phyloP scores from a whole-genome alignment of 2,113 vertebrate genomes.

The Laterallus jamaicensis region DNA sequence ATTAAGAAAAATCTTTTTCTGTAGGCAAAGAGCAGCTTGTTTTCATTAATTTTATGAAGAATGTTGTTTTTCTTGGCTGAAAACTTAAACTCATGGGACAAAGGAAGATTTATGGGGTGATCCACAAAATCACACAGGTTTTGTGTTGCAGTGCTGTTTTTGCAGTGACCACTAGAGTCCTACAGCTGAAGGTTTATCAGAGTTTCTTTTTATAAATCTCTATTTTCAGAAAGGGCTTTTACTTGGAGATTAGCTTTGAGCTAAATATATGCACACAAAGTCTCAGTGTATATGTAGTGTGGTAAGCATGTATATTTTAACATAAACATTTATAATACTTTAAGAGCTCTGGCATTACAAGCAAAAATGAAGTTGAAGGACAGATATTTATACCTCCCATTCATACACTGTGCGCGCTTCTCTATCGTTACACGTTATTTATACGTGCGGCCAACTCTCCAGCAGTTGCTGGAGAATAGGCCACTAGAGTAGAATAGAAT shows the following conservation, averaged over 20 bases:
- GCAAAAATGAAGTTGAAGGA: neutral
- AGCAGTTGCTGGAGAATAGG: neutral
- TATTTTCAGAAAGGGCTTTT: conserved; percentile 43
- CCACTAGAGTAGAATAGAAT: neutral
- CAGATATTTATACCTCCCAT: neutral
- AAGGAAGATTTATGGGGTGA: conserved; percentile 54
- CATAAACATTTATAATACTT: conserved; percentile 26
- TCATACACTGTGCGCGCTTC: neutral
- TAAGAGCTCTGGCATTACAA: neutral
- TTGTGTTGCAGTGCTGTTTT: conserved; percentile 39
- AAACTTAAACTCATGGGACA: conserved; percentile 40
- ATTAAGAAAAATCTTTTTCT: conserved; percentile 74
- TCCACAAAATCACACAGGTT: conserved; percentile 45
- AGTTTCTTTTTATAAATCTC: conserved; percentile 56
- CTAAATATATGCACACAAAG: conserved; percentile 34
- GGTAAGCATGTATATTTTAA: conserved; percentile 23
- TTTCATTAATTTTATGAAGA: conserved; percentile 76
- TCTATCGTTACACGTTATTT: neutral
- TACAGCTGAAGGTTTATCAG: conserved; percentile 49
- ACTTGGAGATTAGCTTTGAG: conserved; percentile 30
- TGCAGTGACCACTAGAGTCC: conserved; percentile 42
- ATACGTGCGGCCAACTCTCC: neutral
- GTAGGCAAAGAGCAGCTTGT: conserved; percentile 69
- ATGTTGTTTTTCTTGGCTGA: conserved; percentile 72
- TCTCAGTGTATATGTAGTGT: neutral